Conservation (phyloP, 2,113 vertebrate species). For the Oophaga pumilio region DNA sequence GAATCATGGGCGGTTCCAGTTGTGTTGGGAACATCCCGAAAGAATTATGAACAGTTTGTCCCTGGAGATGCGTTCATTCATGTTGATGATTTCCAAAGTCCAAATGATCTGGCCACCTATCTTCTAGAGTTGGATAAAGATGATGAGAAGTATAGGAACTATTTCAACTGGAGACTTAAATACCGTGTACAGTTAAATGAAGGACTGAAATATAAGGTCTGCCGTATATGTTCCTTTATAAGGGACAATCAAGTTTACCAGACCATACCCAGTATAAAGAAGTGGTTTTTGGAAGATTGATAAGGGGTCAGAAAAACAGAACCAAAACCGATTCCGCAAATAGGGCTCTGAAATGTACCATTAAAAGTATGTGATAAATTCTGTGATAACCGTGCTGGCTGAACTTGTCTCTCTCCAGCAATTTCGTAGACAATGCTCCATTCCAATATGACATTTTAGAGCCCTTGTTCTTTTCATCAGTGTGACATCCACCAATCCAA, state of each 20-base stretch:
- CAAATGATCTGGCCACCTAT: constrained; percentile 64
- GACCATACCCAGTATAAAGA: background rate
- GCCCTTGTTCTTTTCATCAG: too few relatives aligned
- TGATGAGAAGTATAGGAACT: background rate
- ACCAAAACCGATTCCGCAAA: too few relatives aligned
- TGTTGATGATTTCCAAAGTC: constrained; percentile 69
- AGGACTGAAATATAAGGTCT: background rate
- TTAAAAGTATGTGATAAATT: too few relatives aligned
- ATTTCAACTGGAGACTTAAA: background rate
- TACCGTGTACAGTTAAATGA: background rate
- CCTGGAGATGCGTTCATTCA: constrained; percentile 78
- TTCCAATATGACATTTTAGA: too few relatives aligned
- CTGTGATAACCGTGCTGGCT: too few relatives aligned
- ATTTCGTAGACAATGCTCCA: too few relatives aligned
- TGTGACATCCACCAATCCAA: too few relatives aligned
- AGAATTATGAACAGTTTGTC: constrained; percentile 69
- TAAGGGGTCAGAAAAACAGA: too few relatives aligned
- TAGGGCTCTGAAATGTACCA: too few relatives aligned
- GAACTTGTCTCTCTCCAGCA: too few relatives aligned
- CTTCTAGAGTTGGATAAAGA: constrained; percentile 67
- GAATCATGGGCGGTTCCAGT: constrained; percentile 67
- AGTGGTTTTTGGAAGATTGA: constrained; percentile 14
- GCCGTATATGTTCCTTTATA: background rate
- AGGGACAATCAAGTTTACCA: background rate
- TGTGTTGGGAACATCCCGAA: constrained; percentile 72